phyloP scores from a whole-genome alignment of 2,797 vertebrate genomes.

The Eptatretus atami region DNA sequence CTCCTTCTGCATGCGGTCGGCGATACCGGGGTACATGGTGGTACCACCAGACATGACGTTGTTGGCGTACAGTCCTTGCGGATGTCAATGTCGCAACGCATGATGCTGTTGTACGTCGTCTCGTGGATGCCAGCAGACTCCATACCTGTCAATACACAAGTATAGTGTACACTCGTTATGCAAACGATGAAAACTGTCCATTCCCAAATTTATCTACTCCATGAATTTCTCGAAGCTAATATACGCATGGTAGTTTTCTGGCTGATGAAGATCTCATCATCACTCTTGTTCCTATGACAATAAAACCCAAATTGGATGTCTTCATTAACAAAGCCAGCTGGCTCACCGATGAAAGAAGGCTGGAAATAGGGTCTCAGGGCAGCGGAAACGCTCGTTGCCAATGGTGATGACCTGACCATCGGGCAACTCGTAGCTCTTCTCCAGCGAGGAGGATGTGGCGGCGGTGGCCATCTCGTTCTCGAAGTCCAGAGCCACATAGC shows the following conservation, averaged over 20 bases:
- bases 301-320: too few species aligned
- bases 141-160: conserved; percentile 15
- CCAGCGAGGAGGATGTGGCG: conserved; percentile 29
- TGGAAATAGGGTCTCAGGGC: conserved; percentile 35
- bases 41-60: conserved; percentile 63
- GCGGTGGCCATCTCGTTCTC: conserved; percentile 36
- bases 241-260: too few species aligned
- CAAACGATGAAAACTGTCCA: too few species aligned
- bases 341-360: conserved; percentile 29
- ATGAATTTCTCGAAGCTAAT: too few species aligned
- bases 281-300: too few species aligned
- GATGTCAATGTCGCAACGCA: conserved; percentile 38
- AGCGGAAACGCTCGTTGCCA: conserved; percentile 33
- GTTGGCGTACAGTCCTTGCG: conserved; percentile 69
- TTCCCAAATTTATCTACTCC: too few species aligned
- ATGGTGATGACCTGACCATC: conserved; percentile 37
- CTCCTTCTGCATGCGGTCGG: conserved; percentile 78
- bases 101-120: conserved; percentile 27
- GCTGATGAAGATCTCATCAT: too few species aligned
- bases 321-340: neutral
- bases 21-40: conserved; percentile 75
- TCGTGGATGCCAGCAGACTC: conserved; percentile 27
- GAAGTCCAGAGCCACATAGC: conserved; percentile 31
- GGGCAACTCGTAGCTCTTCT: conserved; percentile 34
- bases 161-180: too few species aligned